Conservation (phyloP, 1,140 invertebrate species). For the Oryctes rhinoceros region DNA sequence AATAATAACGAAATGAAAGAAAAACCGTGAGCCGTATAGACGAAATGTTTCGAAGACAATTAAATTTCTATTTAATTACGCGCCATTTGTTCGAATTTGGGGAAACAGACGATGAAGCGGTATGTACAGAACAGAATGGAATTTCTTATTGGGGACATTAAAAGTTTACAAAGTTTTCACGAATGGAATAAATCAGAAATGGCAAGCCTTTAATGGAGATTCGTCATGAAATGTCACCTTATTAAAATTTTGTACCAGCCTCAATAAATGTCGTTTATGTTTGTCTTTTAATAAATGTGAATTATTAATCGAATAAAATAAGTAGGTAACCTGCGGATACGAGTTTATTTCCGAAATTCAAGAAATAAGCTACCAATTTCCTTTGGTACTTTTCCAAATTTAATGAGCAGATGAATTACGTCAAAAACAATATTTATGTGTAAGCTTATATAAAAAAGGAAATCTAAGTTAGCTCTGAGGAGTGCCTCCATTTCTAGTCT, state of each 20-base stretch:
- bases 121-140: background rate
- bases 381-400: too few species aligned
- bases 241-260: slow-evolving; percentile 31
- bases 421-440: too few species aligned
- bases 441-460: too few species aligned
- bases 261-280: background rate
- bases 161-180: slow-evolving; percentile 11
- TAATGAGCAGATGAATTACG: too few species aligned
- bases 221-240: background rate
- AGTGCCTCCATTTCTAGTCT: too few species aligned
- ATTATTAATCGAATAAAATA: background rate
- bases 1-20: slow-evolving; percentile 2
- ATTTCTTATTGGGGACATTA: background rate
- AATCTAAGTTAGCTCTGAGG: too few species aligned
- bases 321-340: too few species aligned
- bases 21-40: slow-evolving; percentile 1
- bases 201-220: background rate
- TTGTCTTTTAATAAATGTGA: background rate
- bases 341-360: too few species aligned
- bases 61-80: slow-evolving; percentile 6
- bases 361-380: too few species aligned
- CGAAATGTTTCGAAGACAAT: slow-evolving; percentile 9
- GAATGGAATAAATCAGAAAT: slow-evolving; percentile 1
- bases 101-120: background rate
- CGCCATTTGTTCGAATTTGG: background rate